These are phyloP conservation scores for Micropterix aruncella DNA, from an alignment of 2,888 invertebrate species.

Conservation along the genomic window DNA sequence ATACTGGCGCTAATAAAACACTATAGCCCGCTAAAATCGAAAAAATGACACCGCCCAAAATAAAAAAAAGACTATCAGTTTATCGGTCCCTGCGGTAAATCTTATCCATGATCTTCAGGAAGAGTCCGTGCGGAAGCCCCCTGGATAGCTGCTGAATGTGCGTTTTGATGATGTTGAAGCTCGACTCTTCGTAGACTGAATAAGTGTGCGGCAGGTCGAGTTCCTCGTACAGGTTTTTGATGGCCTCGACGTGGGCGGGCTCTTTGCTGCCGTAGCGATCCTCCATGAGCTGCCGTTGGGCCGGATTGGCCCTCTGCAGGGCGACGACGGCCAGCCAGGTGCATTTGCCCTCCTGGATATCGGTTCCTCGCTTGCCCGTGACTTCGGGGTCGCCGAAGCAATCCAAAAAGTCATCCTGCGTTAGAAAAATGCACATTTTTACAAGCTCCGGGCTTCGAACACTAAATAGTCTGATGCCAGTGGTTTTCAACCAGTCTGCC, in stretches of 20 bases:
- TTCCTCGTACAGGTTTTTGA: slow-evolving; percentile 66
- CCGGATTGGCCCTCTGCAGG: slow-evolving; percentile 57
- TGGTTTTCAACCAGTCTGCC: too few species aligned
- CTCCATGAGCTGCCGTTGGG: slow-evolving; percentile 58
- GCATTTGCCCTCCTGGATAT: slow-evolving; percentile 93
- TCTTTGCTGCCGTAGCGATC: slow-evolving; percentile 64
- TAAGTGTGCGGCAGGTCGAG: slow-evolving; percentile 63
- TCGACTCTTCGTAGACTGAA: slow-evolving; percentile 70
- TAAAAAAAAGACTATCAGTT: slow-evolving; percentile 12
- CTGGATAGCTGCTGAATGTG: slow-evolving; percentile 76
- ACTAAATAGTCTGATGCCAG: too few species aligned
- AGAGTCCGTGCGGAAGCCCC: slow-evolving; percentile 66
- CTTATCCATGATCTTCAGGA: slow-evolving; percentile 69
- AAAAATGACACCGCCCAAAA: too few species aligned
- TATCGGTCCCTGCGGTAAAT: slow-evolving; percentile 61
- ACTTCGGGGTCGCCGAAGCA: slow-evolving; percentile 77
- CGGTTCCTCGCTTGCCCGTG: slow-evolving; percentile 83
- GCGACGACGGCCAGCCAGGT: slow-evolving; percentile 90
- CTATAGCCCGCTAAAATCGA: too few species aligned
- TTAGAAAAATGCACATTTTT: slow-evolving; percentile 12
- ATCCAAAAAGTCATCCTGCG: slow-evolving; percentile 76
- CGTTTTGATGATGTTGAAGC: slow-evolving; percentile 64
- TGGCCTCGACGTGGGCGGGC: slow-evolving; percentile 46
- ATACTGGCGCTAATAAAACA: too few species aligned
- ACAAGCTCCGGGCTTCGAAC: not conserved